These are phyloP conservation scores for Brachyopa scutellaris DNA, from an alignment of 2,888 invertebrate species.

Conservation along the genomic window DNA sequence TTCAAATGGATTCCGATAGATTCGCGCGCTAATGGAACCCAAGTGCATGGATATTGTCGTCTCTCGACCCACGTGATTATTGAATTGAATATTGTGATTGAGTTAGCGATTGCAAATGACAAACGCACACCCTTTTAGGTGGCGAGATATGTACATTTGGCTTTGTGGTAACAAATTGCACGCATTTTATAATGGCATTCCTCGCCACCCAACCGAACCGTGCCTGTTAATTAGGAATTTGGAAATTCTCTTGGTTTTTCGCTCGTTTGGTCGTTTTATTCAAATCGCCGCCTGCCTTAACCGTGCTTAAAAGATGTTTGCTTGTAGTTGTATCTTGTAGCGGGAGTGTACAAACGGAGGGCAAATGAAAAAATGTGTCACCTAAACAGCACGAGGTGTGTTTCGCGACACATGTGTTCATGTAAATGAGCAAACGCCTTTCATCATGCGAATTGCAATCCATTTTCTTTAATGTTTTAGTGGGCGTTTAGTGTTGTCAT, in stretches of 20 bases:
- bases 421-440: conserved; percentile 55
- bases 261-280: conserved; percentile 28
- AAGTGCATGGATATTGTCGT: conserved; percentile 15
- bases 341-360: conserved; percentile 4
- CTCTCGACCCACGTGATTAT: conserved; percentile 50
- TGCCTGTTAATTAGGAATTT: conserved; percentile 43
- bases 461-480: conserved; percentile 13
- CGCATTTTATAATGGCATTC: conserved; percentile 31
- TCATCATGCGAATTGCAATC: conserved; percentile 48
- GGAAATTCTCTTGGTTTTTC: background rate
- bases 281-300: conserved; percentile 32
- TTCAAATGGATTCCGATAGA: conserved; percentile 2
- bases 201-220: background rate
- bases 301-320: conserved; percentile 19
- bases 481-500: conserved; percentile 52
- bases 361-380: conserved; percentile 42
- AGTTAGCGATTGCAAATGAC: conserved; percentile 9
- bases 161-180: conserved; percentile 10
- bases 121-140: conserved; percentile 59
- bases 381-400: conserved; percentile 40
- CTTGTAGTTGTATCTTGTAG: background rate
- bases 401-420: conserved; percentile 20
- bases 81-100: conserved; percentile 61
- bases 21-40: conserved; percentile 7
- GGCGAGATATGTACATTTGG: conserved; percentile 9